A percentile compares a stretch with the other conserved stretches of the same genome.
Evolutionary conservation across 2,113 vertebrate species (phyloP).

Genomic region (Clarias magur): DNA sequence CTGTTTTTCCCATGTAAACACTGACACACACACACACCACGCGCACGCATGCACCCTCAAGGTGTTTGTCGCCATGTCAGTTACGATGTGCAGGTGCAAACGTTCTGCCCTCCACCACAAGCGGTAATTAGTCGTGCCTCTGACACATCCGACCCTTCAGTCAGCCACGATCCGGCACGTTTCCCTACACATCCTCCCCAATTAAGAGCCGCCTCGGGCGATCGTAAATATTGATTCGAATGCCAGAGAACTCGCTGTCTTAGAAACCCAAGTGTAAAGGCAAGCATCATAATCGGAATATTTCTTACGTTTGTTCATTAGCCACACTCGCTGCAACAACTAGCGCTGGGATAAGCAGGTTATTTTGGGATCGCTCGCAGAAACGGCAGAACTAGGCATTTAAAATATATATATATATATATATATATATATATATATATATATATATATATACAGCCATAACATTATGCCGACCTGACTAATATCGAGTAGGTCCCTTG

Average conservation of each 20-base stretch:
- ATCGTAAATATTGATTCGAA: constrained; percentile 58
- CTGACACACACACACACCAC: constrained; percentile 20
- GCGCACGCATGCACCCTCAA: constrained; percentile 13
- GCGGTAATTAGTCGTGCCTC: constrained; percentile 55
- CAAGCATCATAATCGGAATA: constrained; percentile 25
- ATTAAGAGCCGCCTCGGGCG: constrained; percentile 54
- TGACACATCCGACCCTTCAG: constrained; percentile 45
- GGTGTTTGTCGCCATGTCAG: constrained; percentile 47
- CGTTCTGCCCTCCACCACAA: constrained; percentile 43
- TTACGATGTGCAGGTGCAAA: constrained; percentile 42
- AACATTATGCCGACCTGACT: too few relatives aligned
- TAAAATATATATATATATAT: too few relatives aligned
- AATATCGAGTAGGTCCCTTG: too few relatives aligned
- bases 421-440: too few relatives aligned
- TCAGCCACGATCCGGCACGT: constrained; percentile 42
- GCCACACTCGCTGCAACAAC: neutral
- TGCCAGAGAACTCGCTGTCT: constrained; percentile 35
- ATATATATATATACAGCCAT: too few relatives aligned
- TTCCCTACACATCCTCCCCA: constrained; percentile 43
- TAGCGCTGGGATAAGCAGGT: neutral
- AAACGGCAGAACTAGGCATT: neutral
- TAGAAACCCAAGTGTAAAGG: constrained; percentile 24
- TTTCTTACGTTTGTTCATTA: constrained; percentile 22
- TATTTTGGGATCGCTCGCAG: neutral
- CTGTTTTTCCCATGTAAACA: constrained; percentile 39